Percentiles rank a stretch among this genome's conserved stretches.
Evolutionary conservation across 2,797 vertebrate genomes (phyloP).

Genomic region (Cirrhinus molitorella): DNA sequence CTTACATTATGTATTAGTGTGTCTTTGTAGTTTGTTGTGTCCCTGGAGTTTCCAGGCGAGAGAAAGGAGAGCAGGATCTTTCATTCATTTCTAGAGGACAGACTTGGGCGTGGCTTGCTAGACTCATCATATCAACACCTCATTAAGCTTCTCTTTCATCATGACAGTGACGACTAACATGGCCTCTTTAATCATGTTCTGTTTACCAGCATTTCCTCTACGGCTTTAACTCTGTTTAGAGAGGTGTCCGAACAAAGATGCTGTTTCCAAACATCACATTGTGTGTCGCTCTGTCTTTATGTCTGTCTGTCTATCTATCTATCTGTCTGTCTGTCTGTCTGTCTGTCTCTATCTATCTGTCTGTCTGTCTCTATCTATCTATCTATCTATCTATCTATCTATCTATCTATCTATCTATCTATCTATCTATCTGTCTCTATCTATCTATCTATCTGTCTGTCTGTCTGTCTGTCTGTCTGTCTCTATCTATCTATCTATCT

Average conservation of each 20-base stretch:
- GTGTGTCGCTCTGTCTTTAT: no score
- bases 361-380: no score
- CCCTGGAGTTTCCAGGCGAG: slow-evolving; percentile 34
- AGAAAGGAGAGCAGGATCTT: slow-evolving; percentile 40
- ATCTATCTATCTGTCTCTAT: background rate
- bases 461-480: background rate
- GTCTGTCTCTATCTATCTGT: no score
- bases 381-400: no score
- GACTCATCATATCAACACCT: slow-evolving; percentile 52
- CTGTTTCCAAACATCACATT: background rate
- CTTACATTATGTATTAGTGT: slow-evolving; percentile 47
- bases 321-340: background rate
- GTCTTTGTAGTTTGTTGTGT: slow-evolving; percentile 48
- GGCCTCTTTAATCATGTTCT: slow-evolving; percentile 22
- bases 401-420: background rate
- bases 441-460: background rate
- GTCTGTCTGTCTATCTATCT: background rate
- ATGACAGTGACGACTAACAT: slow-evolving; percentile 43
- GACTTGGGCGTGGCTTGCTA: slow-evolving; percentile 31
- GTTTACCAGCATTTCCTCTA: slow-evolving; percentile 26
- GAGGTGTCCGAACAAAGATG: slow-evolving; percentile 3
- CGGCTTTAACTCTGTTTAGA: slow-evolving; percentile 8
- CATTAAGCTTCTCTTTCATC: slow-evolving; percentile 55
- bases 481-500: background rate
- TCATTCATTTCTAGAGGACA: slow-evolving; percentile 33